Conservation (phyloP, 2,888 invertebrate species). For the Panzeria rudis region DNA sequence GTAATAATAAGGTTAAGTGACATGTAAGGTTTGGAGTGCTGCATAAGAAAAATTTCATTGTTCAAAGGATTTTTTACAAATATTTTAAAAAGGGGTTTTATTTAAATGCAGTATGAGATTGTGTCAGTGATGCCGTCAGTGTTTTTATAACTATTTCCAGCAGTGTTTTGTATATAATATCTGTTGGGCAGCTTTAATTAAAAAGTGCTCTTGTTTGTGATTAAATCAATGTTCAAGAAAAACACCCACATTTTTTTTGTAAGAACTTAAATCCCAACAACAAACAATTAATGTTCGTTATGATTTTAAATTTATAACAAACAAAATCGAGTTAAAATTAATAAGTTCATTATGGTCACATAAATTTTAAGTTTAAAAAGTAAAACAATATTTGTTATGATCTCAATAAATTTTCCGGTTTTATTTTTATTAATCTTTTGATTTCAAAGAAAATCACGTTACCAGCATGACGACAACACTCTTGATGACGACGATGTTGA, state of each 20-base stretch:
- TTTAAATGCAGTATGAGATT: background rate
- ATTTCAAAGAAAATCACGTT: conserved; percentile 60
- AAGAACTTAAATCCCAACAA: conserved; percentile 6
- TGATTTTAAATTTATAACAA: conserved; percentile 19
- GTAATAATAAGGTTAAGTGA: conserved; percentile 13
- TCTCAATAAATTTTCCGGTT: conserved; percentile 49
- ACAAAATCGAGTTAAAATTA: conserved; percentile 22
- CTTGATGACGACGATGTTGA: background rate
- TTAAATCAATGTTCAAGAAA: conserved; percentile 1
- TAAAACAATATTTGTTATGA: conserved; percentile 36
- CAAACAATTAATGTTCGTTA: background rate
- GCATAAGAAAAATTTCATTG: background rate
- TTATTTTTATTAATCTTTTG: conserved; percentile 54
- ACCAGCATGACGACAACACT: conserved; percentile 5
- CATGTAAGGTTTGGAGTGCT: background rate
- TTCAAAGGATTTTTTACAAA: background rate
- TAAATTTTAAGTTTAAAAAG: conserved; percentile 2
- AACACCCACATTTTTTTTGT: conserved; percentile 10
- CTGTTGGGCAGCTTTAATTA: conserved; percentile 14
- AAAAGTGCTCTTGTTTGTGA: conserved; percentile 10
- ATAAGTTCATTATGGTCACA: conserved; percentile 13
- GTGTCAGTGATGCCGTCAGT: background rate
- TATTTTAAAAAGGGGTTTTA: too few species aligned
- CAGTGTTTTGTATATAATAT: background rate
- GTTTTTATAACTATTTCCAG: background rate